Conservation (phyloP, 2,113 vertebrate species). For the Jaculus jaculus region DNA sequence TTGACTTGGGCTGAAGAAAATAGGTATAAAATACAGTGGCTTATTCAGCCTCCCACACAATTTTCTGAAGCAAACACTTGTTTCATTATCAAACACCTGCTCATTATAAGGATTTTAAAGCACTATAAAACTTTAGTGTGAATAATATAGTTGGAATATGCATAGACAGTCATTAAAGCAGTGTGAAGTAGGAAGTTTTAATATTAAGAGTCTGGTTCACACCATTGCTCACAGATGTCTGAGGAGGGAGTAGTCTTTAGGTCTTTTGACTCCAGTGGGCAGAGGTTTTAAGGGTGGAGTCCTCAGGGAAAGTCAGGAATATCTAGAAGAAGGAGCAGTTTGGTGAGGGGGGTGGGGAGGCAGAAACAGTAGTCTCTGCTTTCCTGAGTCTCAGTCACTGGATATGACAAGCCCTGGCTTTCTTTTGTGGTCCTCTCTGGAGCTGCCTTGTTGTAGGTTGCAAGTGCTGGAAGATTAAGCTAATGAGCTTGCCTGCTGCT, state of each 20-base stretch:
- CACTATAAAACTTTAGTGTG: neutral
- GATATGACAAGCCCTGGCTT: neutral
- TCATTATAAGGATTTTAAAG: neutral
- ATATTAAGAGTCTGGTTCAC: too few relatives aligned
- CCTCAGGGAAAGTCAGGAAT: accelerated
- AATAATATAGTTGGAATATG: neutral
- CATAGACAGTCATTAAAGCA: neutral
- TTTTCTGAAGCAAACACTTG: neutral
- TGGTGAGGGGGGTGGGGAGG: too few relatives aligned
- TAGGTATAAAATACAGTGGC: neutral
- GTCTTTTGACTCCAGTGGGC: neutral
- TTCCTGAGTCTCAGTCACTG: too few relatives aligned
- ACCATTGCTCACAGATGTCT: neutral
- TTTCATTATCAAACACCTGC: neutral
- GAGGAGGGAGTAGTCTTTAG: accelerated
- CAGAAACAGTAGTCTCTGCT: too few relatives aligned
- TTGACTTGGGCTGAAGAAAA: neutral
- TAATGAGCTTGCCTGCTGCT: constrained; percentile 68
- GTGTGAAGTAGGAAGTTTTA: neutral
- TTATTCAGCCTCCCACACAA: neutral
- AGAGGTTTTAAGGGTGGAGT: accelerated
- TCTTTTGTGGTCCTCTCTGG: neutral
- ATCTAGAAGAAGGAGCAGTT: neutral
- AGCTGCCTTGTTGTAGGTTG: constrained; percentile 1
- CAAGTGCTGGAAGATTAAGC: constrained; percentile 60